Percentiles rank a stretch among this genome's conserved stretches.
These are phyloP conservation scores for Butorides virescens DNA, from an alignment of 2,113 vertebrate species.

Conservation along the genomic window DNA sequence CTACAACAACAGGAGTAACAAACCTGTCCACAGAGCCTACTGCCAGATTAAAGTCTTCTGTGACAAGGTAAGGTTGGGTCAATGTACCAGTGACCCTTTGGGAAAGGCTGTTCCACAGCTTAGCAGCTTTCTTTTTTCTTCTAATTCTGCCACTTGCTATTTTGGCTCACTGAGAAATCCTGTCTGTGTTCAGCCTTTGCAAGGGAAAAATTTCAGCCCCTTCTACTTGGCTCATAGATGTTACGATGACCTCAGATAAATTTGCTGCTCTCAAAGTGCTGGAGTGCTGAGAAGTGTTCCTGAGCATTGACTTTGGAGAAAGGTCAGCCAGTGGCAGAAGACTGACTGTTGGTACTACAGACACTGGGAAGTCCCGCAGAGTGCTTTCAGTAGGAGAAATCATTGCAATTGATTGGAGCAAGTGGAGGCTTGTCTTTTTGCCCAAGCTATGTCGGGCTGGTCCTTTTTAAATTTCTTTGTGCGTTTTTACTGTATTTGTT, in stretches of 20 bases:
- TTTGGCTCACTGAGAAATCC: not conserved
- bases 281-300: not conserved
- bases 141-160: not conserved
- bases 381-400: not conserved
- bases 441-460: not conserved
- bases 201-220: not conserved
- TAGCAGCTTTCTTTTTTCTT: not conserved
- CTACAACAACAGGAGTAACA: slow-evolving; percentile 99
- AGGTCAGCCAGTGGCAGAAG: not conserved
- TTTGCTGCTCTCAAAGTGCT: not conserved
- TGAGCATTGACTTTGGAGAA: not conserved
- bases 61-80: slow-evolving; percentile 81
- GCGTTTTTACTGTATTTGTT: not conserved
- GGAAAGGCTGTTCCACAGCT: not conserved
- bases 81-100: not conserved
- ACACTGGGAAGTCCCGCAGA: not conserved
- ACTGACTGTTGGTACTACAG: not conserved
- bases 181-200: not conserved
- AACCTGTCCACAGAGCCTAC: slow-evolving; percentile 94
- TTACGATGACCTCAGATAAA: not conserved
- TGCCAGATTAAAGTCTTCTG: slow-evolving; percentile 99
- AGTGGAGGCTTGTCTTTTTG: not conserved
- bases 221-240: not conserved
- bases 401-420: not conserved
- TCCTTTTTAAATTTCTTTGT: not conserved